Evolutionary conservation across 2,888 invertebrate species (phyloP), one percentile per base, ranked within the genome.

Genomic region (Halictus quadricinctus): DNA sequence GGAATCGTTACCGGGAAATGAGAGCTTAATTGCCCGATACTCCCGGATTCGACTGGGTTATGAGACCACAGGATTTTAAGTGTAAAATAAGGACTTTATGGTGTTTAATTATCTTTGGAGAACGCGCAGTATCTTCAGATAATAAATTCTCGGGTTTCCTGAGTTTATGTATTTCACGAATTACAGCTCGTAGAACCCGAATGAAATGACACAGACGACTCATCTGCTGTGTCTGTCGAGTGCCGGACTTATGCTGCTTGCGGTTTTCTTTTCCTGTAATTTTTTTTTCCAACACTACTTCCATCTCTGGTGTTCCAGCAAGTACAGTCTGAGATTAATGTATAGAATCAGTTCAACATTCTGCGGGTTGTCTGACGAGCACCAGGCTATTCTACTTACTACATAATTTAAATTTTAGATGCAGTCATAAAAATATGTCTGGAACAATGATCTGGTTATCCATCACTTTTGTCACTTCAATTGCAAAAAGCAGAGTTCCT

Each of bases 21-120:
- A 81, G 43, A 69, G 66, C 29, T 66, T 79, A 54, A 78, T 58
- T 43, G 13, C 21, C 12, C 15, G 54, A 60, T 46, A 72, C 25
- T n/a, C 48, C 48, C 36, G 29, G 36, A 29, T n/a, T 66, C 36
- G 8, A 48, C 21, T 21, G 46, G n/a, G 48, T 66, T 66, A 64
- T 12, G 60, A 12, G 64, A 29, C 29, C 64, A 5, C 21, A 6
- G 6, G 21, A 50, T 76, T 76, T 41, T n/a, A 66, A 5, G 2
- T n/a, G 48, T 48, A 36, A 50, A 66, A 76, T 36, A 50, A 36
- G 15, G 25, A 29, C 8, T 76, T 50, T 29, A 21, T 4, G 41
- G 13, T 50, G 66, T 50, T 66, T 36, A 21, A 50, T 21, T 12
- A 69, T 41, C 69, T 2, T 7, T 10, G 8, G 36, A 8, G 29